Evolutionary conservation across 2,113 vertebrate species (phyloP), one percentile per base, ranked within the genome.

Genomic region (Cervus canadensis): DNA sequence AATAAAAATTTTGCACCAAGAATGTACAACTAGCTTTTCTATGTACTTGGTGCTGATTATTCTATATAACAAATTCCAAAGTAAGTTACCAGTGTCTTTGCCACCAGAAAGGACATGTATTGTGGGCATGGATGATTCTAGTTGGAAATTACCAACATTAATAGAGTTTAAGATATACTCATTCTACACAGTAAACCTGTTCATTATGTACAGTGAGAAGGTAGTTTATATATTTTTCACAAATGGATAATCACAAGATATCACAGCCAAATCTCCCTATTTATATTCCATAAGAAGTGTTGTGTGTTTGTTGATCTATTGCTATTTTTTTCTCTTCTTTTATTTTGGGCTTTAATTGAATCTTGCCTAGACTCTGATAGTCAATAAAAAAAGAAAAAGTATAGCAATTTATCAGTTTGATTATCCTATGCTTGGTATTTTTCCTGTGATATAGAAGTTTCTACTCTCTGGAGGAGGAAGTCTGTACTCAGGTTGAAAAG

Each of bases 401-500:
- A 33, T 30, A 74, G 56, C 13, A 93, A 45, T 95, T 50, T 93
- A 64, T 83, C 52, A 52, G 59, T 57, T 87, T 82, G 36, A 62
- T 81, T 43, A 89, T 64, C 14, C 8, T 57, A 10, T 82, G n/a
- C 2, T 92, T 96, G 45, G 30, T 43, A 96, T 90, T 93, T 62
- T 85, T 85, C 17, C 14, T n/a, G 13, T 43, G n/a, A 81, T 81
- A 12, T 74, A 81, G 15, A 96, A 74, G 10, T 56, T 92, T 81
- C 10, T 59, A 2, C 0, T 59, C 17, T 88, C 33, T 13, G 43
- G 95, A 82, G 26, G 45, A 56, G 2, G 1, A 87, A 93, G 74
- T 93, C 86, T 82, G 95, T 90, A 90, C 14, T 64, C 45, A 95
- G 11, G 54, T 30, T 87, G 12, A 90, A 96, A 87, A 96, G 59